Percentiles rank a stretch among this genome's conserved stretches.
Conservation (phyloP, 2,113 vertebrate species). For the Tricholaema leucomelas region DNA sequence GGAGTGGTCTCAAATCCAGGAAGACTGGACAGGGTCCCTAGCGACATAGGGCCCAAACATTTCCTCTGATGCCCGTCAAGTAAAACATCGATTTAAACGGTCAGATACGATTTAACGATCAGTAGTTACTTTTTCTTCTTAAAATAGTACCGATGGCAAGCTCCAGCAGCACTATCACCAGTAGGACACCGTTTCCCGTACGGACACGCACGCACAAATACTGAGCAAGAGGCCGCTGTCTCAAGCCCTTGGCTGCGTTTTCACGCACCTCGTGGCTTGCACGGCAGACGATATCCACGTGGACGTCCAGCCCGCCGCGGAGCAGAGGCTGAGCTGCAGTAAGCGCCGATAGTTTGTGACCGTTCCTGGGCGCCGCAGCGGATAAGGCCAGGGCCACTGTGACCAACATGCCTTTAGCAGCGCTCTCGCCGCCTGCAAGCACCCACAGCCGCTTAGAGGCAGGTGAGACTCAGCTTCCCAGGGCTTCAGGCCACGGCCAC, state of each 20-base stretch:
- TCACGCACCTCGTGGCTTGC: rapidly evolving
- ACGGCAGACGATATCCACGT: too few species aligned
- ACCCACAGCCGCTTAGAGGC: rapidly evolving
- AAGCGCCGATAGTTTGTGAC: too few species aligned
- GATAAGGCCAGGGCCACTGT: too few species aligned
- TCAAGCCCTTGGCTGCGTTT: neutral
- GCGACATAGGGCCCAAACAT: rapidly evolving
- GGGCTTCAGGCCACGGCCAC: too few species aligned
- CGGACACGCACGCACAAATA: neutral
- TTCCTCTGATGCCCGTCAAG: neutral
- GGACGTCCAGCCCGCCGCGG: too few species aligned
- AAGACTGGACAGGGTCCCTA: rapidly evolving
- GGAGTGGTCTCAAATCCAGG: rapidly evolving
- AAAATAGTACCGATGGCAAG: rapidly evolving
- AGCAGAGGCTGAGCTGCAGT: too few species aligned
- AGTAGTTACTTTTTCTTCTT: neutral
- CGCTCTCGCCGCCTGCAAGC: too few species aligned
- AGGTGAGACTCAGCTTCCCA: too few species aligned
- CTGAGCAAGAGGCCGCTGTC: neutral
- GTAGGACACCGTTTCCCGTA: rapidly evolving
- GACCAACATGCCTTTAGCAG: too few species aligned
- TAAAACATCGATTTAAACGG: rapidly evolving
- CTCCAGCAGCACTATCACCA: rapidly evolving
- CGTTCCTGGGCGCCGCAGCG: rapidly evolving
- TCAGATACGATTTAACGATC: rapidly evolving